phyloP scores from a whole-genome alignment of 2,888 invertebrate species.

The Aspidapion aeneum region DNA sequence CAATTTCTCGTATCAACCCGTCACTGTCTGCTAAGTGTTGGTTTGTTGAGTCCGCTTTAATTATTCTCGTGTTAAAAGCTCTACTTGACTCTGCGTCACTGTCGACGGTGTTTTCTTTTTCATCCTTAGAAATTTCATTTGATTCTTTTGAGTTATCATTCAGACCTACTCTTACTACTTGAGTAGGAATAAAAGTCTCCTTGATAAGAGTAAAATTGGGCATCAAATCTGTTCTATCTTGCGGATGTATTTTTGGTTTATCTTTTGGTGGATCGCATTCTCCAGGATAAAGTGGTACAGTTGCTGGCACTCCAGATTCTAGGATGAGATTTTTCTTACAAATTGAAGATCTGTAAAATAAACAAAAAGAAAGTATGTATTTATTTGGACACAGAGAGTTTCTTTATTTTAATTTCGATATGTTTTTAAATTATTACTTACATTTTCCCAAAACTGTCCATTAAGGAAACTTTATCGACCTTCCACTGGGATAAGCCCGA shows the following conservation, averaged over 20 bases:
- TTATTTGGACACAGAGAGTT: too few species aligned
- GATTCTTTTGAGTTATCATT: constrained; percentile 32
- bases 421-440: too few species aligned
- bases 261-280: constrained; percentile 58
- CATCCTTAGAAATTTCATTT: constrained; percentile 18
- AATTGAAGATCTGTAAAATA: constrained; percentile 69
- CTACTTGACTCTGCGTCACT: constrained; percentile 52
- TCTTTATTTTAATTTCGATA: too few species aligned
- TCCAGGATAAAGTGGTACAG: constrained; percentile 71
- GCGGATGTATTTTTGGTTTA: constrained; percentile 16
- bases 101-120: constrained; percentile 49
- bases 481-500: constrained; percentile 77
- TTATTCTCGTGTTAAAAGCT: constrained; percentile 52
- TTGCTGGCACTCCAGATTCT: constrained; percentile 68
- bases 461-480: constrained; percentile 77
- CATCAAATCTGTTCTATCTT: neutral
- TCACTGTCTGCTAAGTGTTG: constrained; percentile 23
- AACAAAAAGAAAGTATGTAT: too few species aligned
- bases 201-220: constrained; percentile 10
- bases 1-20: constrained; percentile 56
- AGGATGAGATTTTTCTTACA: constrained; percentile 74
- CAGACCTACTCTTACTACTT: constrained; percentile 44
- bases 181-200: constrained; percentile 42
- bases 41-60: constrained; percentile 28
- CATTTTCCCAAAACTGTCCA: constrained; percentile 82